Evolutionary conservation across 2,888 invertebrate species (phyloP), one percentile per base, ranked within the genome.

Genomic region (Branchellion lobata): DNA sequence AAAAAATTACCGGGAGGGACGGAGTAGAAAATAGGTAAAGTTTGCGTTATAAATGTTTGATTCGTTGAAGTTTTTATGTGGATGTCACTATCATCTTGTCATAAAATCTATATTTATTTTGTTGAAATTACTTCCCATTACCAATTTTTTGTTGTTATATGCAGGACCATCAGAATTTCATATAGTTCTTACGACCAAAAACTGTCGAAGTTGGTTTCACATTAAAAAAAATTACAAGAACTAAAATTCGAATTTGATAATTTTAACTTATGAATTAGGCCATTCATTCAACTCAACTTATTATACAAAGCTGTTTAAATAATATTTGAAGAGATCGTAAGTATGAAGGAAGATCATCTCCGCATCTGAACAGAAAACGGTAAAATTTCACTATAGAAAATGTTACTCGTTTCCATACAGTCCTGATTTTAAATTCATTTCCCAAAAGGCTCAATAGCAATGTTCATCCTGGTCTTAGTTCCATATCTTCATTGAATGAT

Each of bases 1-100:
- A 53, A 65, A 33, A 57, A 34, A 33, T 77, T 24, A 77, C 65
- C 40, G 77, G 77, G 31, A 31, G 77, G n/a, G 77, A 77, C 29
- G 65, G 53, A 33, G 61, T 57, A n/a, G 24, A 57, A 27, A 77
- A 33, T 65, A 77, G 77, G 77, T 77, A 31, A 27, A 24, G 24
- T 73, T n/a, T n/a, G n/a, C n/a, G n/a, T n/a, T n/a, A n/a, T n/a
- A n/a, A n/a, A n/a, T n/a, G n/a, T n/a, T n/a, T n/a, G n/a, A n/a
- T n/a, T n/a, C n/a, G n/a, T n/a, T n/a, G n/a, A n/a, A n/a, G n/a
- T n/a, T n/a, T n/a, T n/a, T n/a, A n/a, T n/a, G n/a, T n/a, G n/a
- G n/a, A n/a, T n/a, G n/a, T n/a, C n/a, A n/a, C n/a, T 21, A 34
- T 18, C 40, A 47, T 0, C 51, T 18, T 1, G 24, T 29, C 14